These are phyloP conservation scores for Epinotia nisella DNA, from an alignment of 2,888 invertebrate genomes.

Conservation along the genomic window DNA sequence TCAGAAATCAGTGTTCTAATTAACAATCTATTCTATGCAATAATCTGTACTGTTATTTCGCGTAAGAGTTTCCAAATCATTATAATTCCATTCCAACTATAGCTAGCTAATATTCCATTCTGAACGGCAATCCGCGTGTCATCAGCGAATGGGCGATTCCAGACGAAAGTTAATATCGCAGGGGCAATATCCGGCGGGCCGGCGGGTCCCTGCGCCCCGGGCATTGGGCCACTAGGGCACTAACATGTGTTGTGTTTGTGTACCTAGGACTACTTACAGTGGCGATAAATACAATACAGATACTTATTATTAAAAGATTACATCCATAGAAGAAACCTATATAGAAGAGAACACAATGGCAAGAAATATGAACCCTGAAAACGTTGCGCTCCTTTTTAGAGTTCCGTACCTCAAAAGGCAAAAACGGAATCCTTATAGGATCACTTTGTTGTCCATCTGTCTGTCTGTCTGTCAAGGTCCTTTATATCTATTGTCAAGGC, in stretches of 20 bases:
- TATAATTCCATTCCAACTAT: background rate
- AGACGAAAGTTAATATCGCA: constrained; percentile 37
- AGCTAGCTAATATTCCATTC: background rate
- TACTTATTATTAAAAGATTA: background rate
- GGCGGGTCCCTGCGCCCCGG: constrained; percentile 32
- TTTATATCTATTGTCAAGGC: too few species aligned
- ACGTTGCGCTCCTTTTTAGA: background rate
- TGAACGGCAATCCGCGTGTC: background rate
- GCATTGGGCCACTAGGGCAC: constrained; percentile 36
- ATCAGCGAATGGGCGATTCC: constrained; percentile 25
- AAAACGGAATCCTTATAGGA: too few species aligned
- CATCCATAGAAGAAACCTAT: too few species aligned
- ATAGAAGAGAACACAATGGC: background rate
- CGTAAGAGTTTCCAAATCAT: background rate
- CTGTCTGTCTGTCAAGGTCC: too few species aligned
- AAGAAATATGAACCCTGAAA: background rate
- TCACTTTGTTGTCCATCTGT: too few species aligned
- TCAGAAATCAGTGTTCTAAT: too few species aligned
- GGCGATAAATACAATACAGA: constrained; percentile 7
- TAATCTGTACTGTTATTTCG: background rate
- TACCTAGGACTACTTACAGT: background rate
- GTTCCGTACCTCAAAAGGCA: too few species aligned
- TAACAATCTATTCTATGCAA: background rate
- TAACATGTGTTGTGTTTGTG: background rate
- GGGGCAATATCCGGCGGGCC: constrained; percentile 43